These are phyloP conservation scores for Zalophus californianus DNA, from an alignment of 2,797 vertebrate genomes.

Conservation along the genomic window DNA sequence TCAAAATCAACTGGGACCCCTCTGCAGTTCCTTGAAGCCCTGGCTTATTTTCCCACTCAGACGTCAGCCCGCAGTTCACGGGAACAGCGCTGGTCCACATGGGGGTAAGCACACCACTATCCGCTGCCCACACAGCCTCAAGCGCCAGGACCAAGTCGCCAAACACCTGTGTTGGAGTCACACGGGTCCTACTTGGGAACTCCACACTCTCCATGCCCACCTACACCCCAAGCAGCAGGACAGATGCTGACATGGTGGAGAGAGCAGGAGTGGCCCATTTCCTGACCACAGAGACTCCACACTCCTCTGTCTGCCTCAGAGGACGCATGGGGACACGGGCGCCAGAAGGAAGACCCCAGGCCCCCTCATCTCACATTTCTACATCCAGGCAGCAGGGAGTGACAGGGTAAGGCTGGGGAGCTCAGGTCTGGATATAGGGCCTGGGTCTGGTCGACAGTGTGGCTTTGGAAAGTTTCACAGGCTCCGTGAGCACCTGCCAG, in stretches of 20 bases:
- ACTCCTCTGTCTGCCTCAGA: background rate
- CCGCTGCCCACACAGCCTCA: background rate
- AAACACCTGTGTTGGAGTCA: background rate
- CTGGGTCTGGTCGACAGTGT: background rate
- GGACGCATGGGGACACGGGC: background rate
- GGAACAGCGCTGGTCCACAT: background rate
- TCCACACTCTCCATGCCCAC: background rate
- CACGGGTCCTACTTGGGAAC: background rate
- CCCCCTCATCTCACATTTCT: background rate
- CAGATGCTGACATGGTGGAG: background rate
- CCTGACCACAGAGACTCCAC: background rate
- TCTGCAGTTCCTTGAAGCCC: background rate
- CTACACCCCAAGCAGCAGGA: background rate
- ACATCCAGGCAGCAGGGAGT: background rate
- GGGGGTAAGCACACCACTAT: rapidly evolving
- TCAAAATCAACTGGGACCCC: background rate
- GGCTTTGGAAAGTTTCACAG: background rate
- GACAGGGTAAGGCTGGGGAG: background rate
- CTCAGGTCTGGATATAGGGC: background rate
- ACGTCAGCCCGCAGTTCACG: background rate
- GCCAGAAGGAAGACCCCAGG: background rate
- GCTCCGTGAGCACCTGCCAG: background rate
- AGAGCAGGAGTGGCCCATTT: rapidly evolving
- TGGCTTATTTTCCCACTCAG: background rate
- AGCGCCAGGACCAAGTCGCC: background rate